Evolutionary conservation across 2,888 invertebrate genomes (phyloP), one percentile per base, ranked within the genome.

Genomic region (Troides aeacus): DNA sequence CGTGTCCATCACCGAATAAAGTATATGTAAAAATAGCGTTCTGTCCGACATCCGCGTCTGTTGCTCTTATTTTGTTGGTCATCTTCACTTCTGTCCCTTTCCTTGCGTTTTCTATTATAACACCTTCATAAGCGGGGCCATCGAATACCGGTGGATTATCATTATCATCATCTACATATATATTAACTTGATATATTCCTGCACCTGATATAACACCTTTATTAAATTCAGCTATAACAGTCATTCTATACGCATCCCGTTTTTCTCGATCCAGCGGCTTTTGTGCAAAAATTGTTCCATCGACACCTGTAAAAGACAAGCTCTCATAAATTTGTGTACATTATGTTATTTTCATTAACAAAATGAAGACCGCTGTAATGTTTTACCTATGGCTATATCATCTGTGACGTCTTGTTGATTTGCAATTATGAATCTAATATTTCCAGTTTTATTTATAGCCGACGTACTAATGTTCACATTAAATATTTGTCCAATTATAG

Each of bases 121-220:
- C 93, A 1, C 97, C 97, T 77, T 96, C 96, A 81, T 97, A 98
- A 1, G 92, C 84, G 0, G 93, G 81, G 17, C 94, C 87, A 74
- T 95, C 95, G 83, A 98, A 98, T 70, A 94, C 85, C 0, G 98
- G 98, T 5, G 97, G 94, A 79, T 97, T 97, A 79, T 97, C 97
- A 79, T 98, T 97, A 72, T 96, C 96, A 81, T 98, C 97, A 72
- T 96, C 96, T 0, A 97, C 97, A 68, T 95, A 92, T 46, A 97
- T 94, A 17, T 95, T 95, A 0, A 97, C 95, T 93, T 96, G 97
- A 80, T 96, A 97, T 69, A 96, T 95, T 2, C 96, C 96, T 64
- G 95, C 95, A 10, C 95, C 95, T 72, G 95, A 94, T 68, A 94
- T 93, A 72, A 94, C 84, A 10, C 96, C 96, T 81, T 95, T 94